Percentiles rank a stretch among this genome's conserved stretches.
These are phyloP conservation scores for Lutraria rhynchaena DNA, from an alignment of 1,140 invertebrate species.

Conservation along the genomic window DNA sequence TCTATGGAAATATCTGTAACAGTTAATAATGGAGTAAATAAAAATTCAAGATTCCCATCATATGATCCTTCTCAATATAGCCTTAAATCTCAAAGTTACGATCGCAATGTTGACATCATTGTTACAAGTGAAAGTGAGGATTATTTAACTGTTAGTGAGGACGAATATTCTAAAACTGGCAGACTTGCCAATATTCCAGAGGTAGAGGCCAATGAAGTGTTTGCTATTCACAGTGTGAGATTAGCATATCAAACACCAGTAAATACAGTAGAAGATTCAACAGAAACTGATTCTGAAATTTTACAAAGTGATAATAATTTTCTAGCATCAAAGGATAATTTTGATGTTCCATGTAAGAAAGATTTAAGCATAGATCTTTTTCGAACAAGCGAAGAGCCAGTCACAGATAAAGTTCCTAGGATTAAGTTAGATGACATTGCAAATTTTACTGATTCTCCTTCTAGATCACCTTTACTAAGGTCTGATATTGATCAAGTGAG, in stretches of 20 bases:
- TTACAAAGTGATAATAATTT: neutral
- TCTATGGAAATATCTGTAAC: constrained; percentile 61
- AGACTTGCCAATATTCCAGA: constrained; percentile 52
- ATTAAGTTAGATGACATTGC: constrained; percentile 31
- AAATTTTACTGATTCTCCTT: too few relatives aligned
- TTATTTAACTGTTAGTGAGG: constrained; percentile 59
- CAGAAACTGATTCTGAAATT: constrained; percentile 37
- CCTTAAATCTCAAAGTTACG: constrained; percentile 54
- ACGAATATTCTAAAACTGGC: constrained; percentile 47
- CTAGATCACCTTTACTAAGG: neutral
- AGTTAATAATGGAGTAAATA: constrained; percentile 38
- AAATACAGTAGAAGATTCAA: constrained; percentile 20
- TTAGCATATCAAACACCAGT: constrained; percentile 43
- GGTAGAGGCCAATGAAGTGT: constrained; percentile 57
- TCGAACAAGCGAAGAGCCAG: too few relatives aligned
- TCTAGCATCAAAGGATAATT: neutral
- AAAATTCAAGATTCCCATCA: neutral
- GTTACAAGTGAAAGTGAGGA: constrained; percentile 60
- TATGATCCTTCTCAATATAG: constrained; percentile 55
- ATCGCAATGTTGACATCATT: constrained; percentile 45
- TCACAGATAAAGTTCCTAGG: too few relatives aligned
- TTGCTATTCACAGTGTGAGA: constrained; percentile 44
- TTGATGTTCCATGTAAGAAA: constrained; percentile 26
- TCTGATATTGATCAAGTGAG: constrained; percentile 4
- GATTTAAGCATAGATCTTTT: neutral